Conservation (phyloP, 2,113 vertebrate species). For the Egretta garzetta region DNA sequence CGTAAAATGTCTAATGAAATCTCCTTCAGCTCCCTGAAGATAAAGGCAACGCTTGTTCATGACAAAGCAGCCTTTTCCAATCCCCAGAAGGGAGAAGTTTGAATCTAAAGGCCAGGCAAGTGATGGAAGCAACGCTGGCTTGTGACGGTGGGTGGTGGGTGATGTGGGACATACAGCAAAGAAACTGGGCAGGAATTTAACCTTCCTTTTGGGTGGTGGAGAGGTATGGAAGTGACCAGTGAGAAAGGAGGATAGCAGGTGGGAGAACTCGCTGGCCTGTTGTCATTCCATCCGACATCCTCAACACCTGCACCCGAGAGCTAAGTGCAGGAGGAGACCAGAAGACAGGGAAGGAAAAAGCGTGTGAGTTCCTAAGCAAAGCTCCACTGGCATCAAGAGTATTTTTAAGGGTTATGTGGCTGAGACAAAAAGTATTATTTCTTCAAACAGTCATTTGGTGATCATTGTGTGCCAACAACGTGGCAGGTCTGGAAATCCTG, state of each 20-base stretch:
- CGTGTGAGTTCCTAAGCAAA: neutral
- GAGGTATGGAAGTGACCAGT: neutral
- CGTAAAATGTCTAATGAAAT: neutral
- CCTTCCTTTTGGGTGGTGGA: neutral
- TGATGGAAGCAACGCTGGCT: neutral
- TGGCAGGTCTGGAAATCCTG: neutral
- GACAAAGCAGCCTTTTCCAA: neutral
- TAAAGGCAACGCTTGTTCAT: neutral
- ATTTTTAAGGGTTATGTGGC: neutral
- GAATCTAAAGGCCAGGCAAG: neutral
- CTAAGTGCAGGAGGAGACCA: neutral
- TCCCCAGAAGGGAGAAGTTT: neutral
- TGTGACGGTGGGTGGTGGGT: neutral
- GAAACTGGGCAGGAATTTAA: neutral
- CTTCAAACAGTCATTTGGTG: neutral
- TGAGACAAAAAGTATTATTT: neutral
- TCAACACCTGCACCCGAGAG: neutral
- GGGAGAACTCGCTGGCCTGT: neutral
- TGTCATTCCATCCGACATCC: neutral
- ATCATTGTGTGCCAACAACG: rapidly evolving
- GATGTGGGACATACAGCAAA: neutral
- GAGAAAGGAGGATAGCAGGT: neutral
- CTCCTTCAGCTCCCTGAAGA: neutral
- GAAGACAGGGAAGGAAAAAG: neutral
- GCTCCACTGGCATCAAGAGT: neutral